Conservation (phyloP, 2,888 invertebrate species). For the Chaitophorus viminalis region DNA sequence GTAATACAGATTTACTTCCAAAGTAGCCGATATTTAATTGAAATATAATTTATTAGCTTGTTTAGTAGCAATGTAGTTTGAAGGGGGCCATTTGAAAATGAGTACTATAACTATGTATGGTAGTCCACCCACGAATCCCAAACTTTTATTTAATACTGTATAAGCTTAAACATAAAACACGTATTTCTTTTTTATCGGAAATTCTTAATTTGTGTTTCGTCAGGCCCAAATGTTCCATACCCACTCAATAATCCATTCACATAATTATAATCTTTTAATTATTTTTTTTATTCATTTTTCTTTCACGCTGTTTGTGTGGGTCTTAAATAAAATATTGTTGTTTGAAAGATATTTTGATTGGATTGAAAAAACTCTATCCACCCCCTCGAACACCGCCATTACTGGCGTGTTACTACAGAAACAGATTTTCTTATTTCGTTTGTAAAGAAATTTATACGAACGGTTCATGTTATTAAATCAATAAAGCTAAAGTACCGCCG, state of each 20-base stretch:
- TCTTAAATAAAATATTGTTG: too few relatives aligned
- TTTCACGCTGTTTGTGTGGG: background rate
- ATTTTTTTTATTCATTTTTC: background rate
- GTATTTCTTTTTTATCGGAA: background rate
- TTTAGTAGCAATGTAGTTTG: background rate
- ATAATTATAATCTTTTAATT: background rate
- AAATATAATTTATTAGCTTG: slow-evolving; percentile 17
- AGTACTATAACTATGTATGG: background rate
- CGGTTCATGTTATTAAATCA: background rate
- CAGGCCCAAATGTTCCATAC: background rate
- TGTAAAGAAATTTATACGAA: background rate
- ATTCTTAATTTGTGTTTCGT: background rate
- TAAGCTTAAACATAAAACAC: background rate
- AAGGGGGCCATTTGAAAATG: background rate
- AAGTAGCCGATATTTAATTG: background rate
- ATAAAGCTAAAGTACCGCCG: background rate
- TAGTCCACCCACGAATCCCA: background rate
- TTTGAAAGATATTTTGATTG: background rate
- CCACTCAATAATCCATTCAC: background rate
- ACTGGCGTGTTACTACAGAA: background rate
- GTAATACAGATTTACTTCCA: background rate
- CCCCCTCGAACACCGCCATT: background rate
- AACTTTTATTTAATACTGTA: background rate
- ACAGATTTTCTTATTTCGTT: background rate
- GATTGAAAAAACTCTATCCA: background rate